These are phyloP conservation scores for Dermolepida albohirtum DNA, from an alignment of 2,888 invertebrate species.

Conservation along the genomic window DNA sequence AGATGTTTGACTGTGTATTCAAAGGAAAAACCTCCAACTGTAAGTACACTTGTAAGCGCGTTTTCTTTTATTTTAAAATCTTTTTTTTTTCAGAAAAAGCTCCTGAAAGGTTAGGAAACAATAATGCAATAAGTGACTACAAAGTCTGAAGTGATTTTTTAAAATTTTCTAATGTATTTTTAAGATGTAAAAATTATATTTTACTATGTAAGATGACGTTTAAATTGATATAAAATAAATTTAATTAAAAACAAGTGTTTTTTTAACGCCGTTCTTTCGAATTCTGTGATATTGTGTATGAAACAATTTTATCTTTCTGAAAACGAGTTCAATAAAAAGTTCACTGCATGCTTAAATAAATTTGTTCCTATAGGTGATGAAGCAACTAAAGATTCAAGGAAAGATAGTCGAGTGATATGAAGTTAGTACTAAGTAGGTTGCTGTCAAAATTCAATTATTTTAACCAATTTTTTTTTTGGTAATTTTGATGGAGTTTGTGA, in stretches of 20 bases:
- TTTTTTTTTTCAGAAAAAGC: constrained; percentile 39
- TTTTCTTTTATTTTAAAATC: not conserved
- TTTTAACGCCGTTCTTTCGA: no score
- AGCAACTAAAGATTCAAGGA: no score
- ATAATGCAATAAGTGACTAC: not conserved
- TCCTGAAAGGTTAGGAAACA: constrained; percentile 34
- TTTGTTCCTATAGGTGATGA: no score
- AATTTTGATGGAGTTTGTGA: no score
- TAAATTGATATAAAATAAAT: constrained; percentile 28
- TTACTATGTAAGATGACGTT: constrained; percentile 27
- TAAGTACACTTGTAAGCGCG: constrained; percentile 23
- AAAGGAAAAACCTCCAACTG: constrained; percentile 52
- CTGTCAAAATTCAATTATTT: no score
- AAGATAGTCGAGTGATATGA: no score
- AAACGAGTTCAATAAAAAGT: no score
- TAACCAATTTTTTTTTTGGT: no score
- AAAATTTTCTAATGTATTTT: constrained; percentile 15
- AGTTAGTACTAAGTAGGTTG: no score
- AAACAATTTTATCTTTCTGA: no score
- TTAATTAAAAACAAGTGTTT: not conserved
- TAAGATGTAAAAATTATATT: constrained; percentile 30
- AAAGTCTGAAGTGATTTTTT: constrained; percentile 20
- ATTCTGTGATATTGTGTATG: no score
- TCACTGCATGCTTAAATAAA: no score
- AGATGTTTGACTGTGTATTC: constrained; percentile 55